Evolutionary conservation across 2,888 invertebrate genomes (phyloP), one percentile per base, ranked within the genome.

Genomic region (Tiliacea aurago): DNA sequence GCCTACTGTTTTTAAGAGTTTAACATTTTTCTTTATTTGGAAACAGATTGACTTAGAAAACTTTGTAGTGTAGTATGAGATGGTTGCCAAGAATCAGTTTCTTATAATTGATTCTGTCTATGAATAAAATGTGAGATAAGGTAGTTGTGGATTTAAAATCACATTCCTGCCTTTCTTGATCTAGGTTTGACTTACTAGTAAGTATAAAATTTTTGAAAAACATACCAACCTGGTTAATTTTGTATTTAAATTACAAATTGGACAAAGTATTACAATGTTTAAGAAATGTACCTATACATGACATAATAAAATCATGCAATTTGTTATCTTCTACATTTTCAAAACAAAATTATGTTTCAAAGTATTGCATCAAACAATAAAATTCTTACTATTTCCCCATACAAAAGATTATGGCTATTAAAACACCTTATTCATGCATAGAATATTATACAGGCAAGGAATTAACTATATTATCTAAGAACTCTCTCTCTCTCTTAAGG

Each of bases 281-380:
- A 28, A 28, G 43, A 43, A 41, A 49, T 56, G 0, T 18, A n/a
- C n/a, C n/a, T n/a, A 0, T 61, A 43, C 5, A 47, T n/a, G 47
- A n/a, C 20, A 47, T 28, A 28, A 47, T 13, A 33, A 33, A 55
- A 61, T 37, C 2, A 47, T 43, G 23, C 13, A 37, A 77, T 45
- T 65, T 37, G 2, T 61, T 61, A 49, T 53, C 33, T 61, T 59
- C 49, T 13, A 15, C 7, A 49, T 49, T 69, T 23, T 23, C 5
- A 18, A 43, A 73, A 64, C 45, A 18, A 55, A 61, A 49, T 41
- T 0, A 18, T 0, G 53, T 80, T 70, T 64, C 75, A 70, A 47
- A 51, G 9, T 56, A 71, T 70, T 81, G 51, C 72, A 73, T 70
- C 20, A 81, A 80, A 47, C 11, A 55, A 4, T 49, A 18, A n/a